A percentile compares a stretch with the other conserved stretches of the same genome.
These are phyloP conservation scores for Diphyllodes magnificus DNA, from an alignment of 2,113 vertebrate species.

Conservation along the genomic window DNA sequence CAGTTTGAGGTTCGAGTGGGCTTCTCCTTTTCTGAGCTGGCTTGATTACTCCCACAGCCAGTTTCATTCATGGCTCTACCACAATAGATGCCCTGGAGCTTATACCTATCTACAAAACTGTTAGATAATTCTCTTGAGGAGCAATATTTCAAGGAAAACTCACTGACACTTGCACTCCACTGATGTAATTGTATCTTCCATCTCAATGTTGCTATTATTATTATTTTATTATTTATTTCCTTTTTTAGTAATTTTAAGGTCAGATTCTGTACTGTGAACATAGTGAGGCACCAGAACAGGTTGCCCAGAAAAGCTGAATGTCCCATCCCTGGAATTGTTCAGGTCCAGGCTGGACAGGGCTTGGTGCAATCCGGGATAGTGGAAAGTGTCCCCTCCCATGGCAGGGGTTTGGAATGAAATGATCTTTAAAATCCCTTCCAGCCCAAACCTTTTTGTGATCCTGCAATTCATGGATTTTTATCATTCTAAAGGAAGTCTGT, in stretches of 20 bases:
- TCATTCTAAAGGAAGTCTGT: background rate
- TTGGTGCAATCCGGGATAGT: background rate
- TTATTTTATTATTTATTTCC: background rate
- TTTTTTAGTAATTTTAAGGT: background rate
- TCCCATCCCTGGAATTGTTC: background rate
- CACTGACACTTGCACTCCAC: background rate
- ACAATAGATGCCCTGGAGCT: background rate
- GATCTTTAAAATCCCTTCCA: background rate
- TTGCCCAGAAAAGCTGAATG: background rate
- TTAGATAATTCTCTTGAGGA: background rate
- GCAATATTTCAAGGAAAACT: background rate
- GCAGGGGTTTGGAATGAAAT: fast-evolving
- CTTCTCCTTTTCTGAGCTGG: background rate
- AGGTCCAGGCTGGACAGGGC: background rate
- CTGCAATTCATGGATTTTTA: background rate
- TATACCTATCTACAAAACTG: background rate
- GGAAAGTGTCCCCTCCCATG: fast-evolving
- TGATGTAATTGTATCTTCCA: fast-evolving
- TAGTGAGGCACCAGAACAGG: background rate
- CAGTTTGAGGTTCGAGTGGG: background rate
- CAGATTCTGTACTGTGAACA: background rate
- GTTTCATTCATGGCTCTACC: background rate
- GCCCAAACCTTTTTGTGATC: background rate
- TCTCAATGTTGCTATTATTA: background rate
- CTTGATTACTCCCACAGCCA: background rate